Percentiles rank a stretch among this genome's conserved stretches.
phyloP scores from a whole-genome alignment of 2,797 vertebrate genomes.

The Clarias platycephalus region DNA sequence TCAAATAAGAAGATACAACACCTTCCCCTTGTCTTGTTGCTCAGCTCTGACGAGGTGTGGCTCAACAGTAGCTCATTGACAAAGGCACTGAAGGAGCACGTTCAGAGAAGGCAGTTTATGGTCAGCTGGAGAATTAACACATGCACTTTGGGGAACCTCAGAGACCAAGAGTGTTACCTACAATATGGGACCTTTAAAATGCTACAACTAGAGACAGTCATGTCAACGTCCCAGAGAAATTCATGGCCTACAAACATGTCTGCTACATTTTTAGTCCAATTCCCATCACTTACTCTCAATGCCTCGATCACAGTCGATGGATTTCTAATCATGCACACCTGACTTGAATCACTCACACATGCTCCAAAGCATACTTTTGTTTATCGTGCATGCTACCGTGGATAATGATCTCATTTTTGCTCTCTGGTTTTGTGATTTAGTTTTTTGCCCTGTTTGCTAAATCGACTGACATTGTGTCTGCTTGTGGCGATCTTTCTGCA shows the following conservation, averaged over 20 bases:
- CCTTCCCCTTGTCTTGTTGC: too few relatives aligned
- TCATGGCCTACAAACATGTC: not conserved
- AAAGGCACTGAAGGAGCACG: too few relatives aligned
- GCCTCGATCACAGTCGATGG: not conserved
- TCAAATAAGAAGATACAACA: too few relatives aligned
- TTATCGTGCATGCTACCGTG: not conserved
- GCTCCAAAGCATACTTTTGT: not conserved
- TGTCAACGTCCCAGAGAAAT: not conserved
- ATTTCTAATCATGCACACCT: not conserved
- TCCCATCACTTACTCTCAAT: not conserved
- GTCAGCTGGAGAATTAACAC: too few relatives aligned
- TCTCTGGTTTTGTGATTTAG: not conserved
- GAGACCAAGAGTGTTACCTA: too few relatives aligned
- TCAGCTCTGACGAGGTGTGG: too few relatives aligned
- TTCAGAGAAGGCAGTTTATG: too few relatives aligned
- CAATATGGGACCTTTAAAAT: too few relatives aligned
- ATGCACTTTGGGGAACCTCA: too few relatives aligned
- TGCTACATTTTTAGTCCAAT: not conserved
- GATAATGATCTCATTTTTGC: not conserved
- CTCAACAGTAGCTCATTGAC: too few relatives aligned
- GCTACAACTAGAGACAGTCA: not conserved
- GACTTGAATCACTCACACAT: not conserved
- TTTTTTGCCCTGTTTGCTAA: not conserved
- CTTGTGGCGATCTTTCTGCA: not conserved
- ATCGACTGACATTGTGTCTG: not conserved